phyloP scores from a whole-genome alignment of 1,140 invertebrate species.

The Drosophila pandora region DNA sequence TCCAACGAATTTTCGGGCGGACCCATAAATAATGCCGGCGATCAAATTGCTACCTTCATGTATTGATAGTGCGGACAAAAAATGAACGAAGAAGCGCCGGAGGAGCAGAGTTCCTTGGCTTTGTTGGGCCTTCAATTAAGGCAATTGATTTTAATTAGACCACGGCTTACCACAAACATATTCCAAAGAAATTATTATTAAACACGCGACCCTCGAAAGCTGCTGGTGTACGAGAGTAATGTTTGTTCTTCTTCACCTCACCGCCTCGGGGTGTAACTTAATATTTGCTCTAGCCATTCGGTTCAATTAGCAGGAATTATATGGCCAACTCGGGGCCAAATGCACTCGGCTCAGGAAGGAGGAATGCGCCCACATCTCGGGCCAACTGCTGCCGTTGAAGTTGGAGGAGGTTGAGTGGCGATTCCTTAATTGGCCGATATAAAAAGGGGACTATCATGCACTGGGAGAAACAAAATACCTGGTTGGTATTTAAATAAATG shows the following conservation, averaged over 20 bases:
- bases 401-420: conserved; percentile 35
- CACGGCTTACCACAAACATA: conserved; percentile 73
- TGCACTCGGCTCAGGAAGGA: conserved; percentile 54
- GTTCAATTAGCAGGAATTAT: conserved; percentile 75
- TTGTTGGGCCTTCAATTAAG: conserved; percentile 80
- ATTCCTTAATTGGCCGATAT: conserved; percentile 66
- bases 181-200: conserved; percentile 80
- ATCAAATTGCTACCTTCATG: conserved; percentile 81
- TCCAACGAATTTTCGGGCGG: conserved; percentile 23
- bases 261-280: conserved; percentile 60
- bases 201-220: conserved; percentile 68
- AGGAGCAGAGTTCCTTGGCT: conserved; percentile 24
- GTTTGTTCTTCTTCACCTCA: conserved; percentile 45
- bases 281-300: conserved; percentile 66
- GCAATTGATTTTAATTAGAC: conserved; percentile 82
- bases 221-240: conserved; percentile 27
- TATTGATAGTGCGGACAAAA: conserved; percentile 28
- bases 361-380: conserved; percentile 68
- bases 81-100: neutral
- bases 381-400: conserved; percentile 60
- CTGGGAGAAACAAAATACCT: conserved; percentile 1
- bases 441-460: conserved; percentile 30
- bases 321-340: conserved; percentile 65
- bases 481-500: neutral
- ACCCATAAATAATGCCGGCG: conserved; percentile 67